phyloP scores from a whole-genome alignment of 2,888 invertebrate genomes.

The Drosophila rellima region DNA sequence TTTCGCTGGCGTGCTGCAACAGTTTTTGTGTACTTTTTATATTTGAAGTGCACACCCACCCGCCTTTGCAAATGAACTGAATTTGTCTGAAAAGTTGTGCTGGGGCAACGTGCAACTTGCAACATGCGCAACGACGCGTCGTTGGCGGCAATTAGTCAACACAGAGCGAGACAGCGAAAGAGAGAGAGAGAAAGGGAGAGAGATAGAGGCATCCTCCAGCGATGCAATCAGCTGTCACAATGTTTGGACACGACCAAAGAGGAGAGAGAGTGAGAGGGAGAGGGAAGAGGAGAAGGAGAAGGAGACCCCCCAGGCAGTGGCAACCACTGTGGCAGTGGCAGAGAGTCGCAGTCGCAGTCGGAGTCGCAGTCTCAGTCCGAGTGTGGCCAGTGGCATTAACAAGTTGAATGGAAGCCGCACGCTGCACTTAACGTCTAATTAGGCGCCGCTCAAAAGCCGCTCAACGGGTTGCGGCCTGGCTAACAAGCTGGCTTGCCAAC shows the following conservation, averaged over 20 bases:
- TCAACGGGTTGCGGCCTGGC: constrained; percentile 60
- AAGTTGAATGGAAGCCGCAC: constrained; percentile 56
- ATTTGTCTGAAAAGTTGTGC: constrained; percentile 31
- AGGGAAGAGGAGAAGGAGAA: neutral
- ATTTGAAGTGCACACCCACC: constrained; percentile 19
- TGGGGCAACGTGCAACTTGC: constrained; percentile 22
- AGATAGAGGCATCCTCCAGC: too few relatives aligned
- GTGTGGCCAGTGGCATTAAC: constrained; percentile 18
- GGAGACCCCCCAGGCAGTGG: constrained; percentile 8
- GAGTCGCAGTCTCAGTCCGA: neutral
- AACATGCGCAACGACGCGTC: constrained; percentile 41
- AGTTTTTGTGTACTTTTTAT: constrained; percentile 2
- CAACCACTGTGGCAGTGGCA: constrained; percentile 5
- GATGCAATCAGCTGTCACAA: constrained; percentile 76
- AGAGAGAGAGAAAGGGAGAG: neutral
- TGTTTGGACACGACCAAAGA: constrained; percentile 58
- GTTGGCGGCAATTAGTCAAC: constrained; percentile 61
- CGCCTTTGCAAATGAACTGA: constrained; percentile 19
- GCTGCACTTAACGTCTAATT: constrained; percentile 74
- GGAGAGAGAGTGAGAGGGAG: neutral
- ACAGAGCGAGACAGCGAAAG: constrained; percentile 17
- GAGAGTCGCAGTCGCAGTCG: constrained; percentile 1
- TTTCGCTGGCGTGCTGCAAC: constrained; percentile 13
- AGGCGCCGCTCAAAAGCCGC: constrained; percentile 74
- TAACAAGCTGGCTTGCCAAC: neutral